Evolutionary conservation across 2,797 vertebrate species (phyloP).

Genomic region (Lepilemur septentrionalis): DNA sequence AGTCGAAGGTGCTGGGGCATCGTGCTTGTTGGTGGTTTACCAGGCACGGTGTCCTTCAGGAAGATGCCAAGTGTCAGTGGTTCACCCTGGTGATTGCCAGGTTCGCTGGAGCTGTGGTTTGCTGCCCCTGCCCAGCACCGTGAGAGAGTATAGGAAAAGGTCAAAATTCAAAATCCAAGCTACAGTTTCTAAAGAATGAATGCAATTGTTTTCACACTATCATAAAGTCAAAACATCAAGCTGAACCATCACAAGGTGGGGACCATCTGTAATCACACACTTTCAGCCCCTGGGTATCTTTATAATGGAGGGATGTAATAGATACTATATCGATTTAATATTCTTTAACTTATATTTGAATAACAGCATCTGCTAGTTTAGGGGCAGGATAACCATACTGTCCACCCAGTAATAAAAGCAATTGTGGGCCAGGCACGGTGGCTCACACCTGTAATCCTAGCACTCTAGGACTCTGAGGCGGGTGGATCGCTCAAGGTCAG

Average conservation of each 20-base stretch:
- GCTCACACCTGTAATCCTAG: too few relatives aligned
- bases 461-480: too few relatives aligned
- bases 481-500: too few relatives aligned
- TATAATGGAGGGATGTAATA: neutral
- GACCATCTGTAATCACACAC: neutral
- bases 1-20: too few relatives aligned
- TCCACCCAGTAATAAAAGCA: neutral
- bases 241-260: neutral
- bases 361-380: neutral
- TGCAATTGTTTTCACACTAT: too few relatives aligned
- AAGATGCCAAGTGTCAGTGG: neutral
- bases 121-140: neutral
- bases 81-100: neutral
- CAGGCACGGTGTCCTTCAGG: neutral
- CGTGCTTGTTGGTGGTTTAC: neutral
- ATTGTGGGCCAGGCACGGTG: neutral
- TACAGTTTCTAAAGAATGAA: neutral
- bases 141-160: neutral
- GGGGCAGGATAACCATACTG: neutral
- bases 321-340: neutral
- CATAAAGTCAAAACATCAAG: neutral
- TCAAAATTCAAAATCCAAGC: neutral
- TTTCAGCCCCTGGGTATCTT: neutral
- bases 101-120: neutral
- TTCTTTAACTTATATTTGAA: conserved; percentile 2